Percentiles rank a stretch among this genome's conserved stretches.
Conservation (phyloP, 2,797 vertebrate species). For the Pachyuromys duprasi region DNA sequence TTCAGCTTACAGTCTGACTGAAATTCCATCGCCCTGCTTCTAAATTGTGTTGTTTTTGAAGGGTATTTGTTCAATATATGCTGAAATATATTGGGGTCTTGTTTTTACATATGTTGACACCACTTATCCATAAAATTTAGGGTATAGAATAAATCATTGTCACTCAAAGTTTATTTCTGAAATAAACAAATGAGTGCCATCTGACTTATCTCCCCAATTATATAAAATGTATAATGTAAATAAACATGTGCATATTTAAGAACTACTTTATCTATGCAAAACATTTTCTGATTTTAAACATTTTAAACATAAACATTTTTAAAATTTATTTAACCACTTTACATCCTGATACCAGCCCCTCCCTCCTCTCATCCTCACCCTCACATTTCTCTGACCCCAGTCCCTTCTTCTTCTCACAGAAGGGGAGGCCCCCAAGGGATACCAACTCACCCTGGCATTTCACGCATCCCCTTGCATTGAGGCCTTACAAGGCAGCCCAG, state of each 20-base stretch:
- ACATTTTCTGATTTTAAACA: not conserved
- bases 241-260: not conserved
- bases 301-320: not conserved
- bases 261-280: not conserved
- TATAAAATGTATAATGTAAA: not conserved
- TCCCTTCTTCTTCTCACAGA: too few species aligned
- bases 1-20: not conserved
- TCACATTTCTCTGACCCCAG: too few species aligned
- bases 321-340: too few species aligned
- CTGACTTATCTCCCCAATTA: conserved; percentile 12
- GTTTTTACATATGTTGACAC: not conserved
- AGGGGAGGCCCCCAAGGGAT: too few species aligned
- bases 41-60: not conserved
- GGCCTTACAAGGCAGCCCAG: too few species aligned
- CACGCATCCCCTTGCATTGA: too few species aligned
- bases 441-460: too few species aligned
- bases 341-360: too few species aligned
- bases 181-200: not conserved
- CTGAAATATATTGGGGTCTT: not conserved
- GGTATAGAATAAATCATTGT: not conserved
- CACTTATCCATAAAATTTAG: not conserved
- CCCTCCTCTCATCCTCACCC: too few species aligned
- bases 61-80: not conserved
- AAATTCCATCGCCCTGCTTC: not conserved
- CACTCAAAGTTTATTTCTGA: not conserved